These are phyloP conservation scores for Tromatobia lineatoria DNA, from an alignment of 2,888 invertebrate genomes.

Conservation along the genomic window DNA sequence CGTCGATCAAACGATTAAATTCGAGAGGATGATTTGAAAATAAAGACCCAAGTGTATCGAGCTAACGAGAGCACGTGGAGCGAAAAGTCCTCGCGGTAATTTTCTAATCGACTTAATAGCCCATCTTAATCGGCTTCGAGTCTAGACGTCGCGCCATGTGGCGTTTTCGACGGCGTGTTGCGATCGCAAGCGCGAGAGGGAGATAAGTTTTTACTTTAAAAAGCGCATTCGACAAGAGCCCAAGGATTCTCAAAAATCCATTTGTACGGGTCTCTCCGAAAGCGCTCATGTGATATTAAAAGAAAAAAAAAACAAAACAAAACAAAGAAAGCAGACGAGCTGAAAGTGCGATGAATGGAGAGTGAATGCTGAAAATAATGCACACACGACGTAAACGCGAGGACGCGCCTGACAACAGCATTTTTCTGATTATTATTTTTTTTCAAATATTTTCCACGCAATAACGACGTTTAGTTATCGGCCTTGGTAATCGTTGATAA, in stretches of 20 bases:
- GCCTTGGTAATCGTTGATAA: constrained; percentile 24
- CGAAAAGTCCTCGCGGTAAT: constrained; percentile 44
- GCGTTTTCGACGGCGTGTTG: constrained; percentile 39
- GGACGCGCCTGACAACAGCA: constrained; percentile 2
- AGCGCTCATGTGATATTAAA: constrained; percentile 69
- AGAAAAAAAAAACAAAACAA: constrained; percentile 53
- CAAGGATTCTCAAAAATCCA: constrained; percentile 41
- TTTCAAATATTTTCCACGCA: too few species aligned
- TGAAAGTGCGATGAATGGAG: constrained; percentile 52
- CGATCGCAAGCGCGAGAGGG: neutral
- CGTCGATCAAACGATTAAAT: constrained; percentile 21
- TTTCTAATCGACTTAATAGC: constrained; percentile 55
- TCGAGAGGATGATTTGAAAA: neutral
- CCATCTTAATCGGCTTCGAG: constrained; percentile 21
- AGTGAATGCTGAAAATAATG: constrained; percentile 30
- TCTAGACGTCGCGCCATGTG: constrained; percentile 36
- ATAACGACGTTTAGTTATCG: constrained; percentile 11
- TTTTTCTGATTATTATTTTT: neutral
- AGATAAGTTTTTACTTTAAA: constrained; percentile 44
- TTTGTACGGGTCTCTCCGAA: constrained; percentile 59
- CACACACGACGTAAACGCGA: constrained; percentile 57
- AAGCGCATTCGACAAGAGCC: constrained; percentile 54
- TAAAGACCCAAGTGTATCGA: neutral
- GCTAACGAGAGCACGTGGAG: constrained; percentile 16
- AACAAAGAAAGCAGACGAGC: constrained; percentile 38